phyloP scores from a whole-genome alignment of 1,140 invertebrate genomes.

The Bicyclus anynana region DNA sequence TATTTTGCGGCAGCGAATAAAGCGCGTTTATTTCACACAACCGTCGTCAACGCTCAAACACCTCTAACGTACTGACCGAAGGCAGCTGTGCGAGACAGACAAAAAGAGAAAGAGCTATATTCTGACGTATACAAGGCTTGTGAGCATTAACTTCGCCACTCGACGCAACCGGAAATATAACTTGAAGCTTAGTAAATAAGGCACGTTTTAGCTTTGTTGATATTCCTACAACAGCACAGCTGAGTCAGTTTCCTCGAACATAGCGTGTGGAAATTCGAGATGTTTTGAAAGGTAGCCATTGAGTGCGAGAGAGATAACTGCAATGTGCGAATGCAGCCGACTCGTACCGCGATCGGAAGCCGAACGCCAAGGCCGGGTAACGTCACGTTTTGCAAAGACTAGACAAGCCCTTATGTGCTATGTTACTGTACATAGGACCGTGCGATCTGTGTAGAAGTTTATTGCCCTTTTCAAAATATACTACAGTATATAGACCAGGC shows the following conservation, averaged over 20 bases:
- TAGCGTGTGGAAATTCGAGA: slow-evolving; percentile 66
- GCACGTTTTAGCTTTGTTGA: slow-evolving; percentile 31
- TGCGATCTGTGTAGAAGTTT: slow-evolving; percentile 21
- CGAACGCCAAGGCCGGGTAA: slow-evolving; percentile 63
- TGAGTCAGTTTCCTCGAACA: slow-evolving; percentile 68
- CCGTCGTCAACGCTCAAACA: slow-evolving; percentile 44
- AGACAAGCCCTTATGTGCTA: slow-evolving; percentile 46
- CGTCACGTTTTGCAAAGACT: slow-evolving; percentile 63
- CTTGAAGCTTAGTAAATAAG: slow-evolving; percentile 37
- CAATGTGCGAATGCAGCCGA: slow-evolving; percentile 36
- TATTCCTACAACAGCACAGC: slow-evolving; percentile 37
- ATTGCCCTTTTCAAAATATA: slow-evolving; percentile 15
- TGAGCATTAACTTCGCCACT: slow-evolving; percentile 21
- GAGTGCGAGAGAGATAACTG: slow-evolving; percentile 50
- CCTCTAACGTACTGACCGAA: slow-evolving; percentile 61
- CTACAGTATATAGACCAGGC: too few species aligned
- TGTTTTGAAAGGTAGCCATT: slow-evolving; percentile 48
- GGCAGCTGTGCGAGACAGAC: slow-evolving; percentile 61
- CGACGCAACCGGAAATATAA: slow-evolving; percentile 30
- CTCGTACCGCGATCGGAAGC: slow-evolving; percentile 33
- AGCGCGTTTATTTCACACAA: slow-evolving; percentile 21
- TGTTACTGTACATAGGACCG: slow-evolving; percentile 4
- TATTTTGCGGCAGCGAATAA: slow-evolving; percentile 38
- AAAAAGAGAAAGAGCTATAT: slow-evolving; percentile 70
- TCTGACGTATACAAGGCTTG: slow-evolving; percentile 42